Percentiles rank a stretch among this genome's conserved stretches.
Conservation (phyloP, 2,888 invertebrate genomes). For the Sesia apiformis region DNA sequence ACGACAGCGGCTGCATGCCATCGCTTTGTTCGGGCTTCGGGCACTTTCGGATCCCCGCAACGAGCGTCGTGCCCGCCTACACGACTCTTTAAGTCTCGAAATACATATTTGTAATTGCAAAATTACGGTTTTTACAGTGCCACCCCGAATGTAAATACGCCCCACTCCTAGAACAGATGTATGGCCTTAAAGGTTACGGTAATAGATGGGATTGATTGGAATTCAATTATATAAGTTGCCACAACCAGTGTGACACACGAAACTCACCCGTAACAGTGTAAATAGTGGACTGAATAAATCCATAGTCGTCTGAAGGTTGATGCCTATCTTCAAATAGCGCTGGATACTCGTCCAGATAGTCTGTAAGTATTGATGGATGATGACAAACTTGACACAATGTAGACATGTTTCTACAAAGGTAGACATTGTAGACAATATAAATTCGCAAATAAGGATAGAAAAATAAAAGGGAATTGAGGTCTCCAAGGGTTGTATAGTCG, state of each 20-base stretch:
- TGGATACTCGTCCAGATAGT: constrained; percentile 38
- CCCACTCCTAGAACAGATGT: too few relatives aligned
- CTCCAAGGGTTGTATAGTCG: background rate
- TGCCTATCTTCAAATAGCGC: constrained; percentile 48
- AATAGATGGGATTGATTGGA: too few relatives aligned
- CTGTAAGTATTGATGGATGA: constrained; percentile 9
- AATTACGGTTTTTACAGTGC: background rate
- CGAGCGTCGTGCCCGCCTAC: too few relatives aligned
- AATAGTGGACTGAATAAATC: constrained; percentile 65
- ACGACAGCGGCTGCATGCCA: too few relatives aligned
- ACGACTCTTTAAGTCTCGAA: background rate
- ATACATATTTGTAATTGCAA: background rate
- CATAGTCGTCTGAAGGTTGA: constrained; percentile 50
- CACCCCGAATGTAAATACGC: too few relatives aligned
- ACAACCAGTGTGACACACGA: background rate
- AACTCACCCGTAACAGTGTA: constrained; percentile 61
- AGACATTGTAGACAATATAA: background rate
- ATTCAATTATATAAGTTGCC: background rate
- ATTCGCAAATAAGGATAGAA: too few relatives aligned
- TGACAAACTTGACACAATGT: background rate
- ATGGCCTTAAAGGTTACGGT: too few relatives aligned
- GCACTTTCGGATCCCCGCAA: too few relatives aligned
- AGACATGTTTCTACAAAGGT: background rate
- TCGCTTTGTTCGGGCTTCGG: too few relatives aligned
- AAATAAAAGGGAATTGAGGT: too few relatives aligned